These are phyloP conservation scores for Ornithoptera alexandrae DNA, from an alignment of 2,888 invertebrate genomes.

Conservation along the genomic window DNA sequence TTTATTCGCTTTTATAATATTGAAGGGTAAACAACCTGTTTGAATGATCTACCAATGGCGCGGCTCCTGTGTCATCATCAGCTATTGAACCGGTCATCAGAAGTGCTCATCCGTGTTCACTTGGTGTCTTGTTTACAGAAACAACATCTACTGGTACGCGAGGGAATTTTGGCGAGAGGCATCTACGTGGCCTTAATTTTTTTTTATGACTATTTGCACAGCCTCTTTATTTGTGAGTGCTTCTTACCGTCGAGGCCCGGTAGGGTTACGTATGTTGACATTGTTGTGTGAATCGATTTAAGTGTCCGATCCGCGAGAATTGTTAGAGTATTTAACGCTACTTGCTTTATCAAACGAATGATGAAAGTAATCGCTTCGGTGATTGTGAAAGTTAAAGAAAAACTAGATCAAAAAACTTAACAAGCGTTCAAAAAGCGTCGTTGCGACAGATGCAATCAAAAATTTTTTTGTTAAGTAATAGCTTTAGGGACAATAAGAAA, in stretches of 20 bases:
- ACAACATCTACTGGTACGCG: conserved; percentile 69
- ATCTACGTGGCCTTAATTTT: conserved; percentile 63
- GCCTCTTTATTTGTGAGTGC: conserved; percentile 58
- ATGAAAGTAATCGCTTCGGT: not conserved
- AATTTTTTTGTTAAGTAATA: conserved; percentile 11
- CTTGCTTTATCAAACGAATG: not conserved
- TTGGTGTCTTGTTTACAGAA: conserved; percentile 63
- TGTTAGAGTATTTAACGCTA: not conserved
- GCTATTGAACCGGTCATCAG: conserved; percentile 57
- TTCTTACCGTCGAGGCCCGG: conserved; percentile 69
- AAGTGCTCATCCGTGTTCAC: conserved; percentile 68
- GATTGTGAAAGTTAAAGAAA: not conserved
- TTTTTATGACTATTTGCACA: conserved; percentile 54
- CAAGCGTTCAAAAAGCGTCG: not conserved
- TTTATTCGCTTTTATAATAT: conserved; percentile 32
- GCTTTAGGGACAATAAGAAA: conserved; percentile 21
- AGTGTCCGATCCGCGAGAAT: not conserved
- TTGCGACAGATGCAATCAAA: conserved; percentile 8
- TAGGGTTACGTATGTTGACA: conserved; percentile 65
- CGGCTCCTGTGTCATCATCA: conserved; percentile 60
- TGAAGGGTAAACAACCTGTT: conserved; percentile 29
- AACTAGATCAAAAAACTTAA: conserved; percentile 5
- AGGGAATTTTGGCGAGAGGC: conserved; percentile 63
- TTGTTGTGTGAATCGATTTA: conserved; percentile 51
- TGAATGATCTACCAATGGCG: conserved; percentile 28